Evolutionary conservation across 1,140 invertebrate genomes (phyloP), one percentile per base, ranked within the genome.

Genomic region (Brachionus plicatilis): DNA sequence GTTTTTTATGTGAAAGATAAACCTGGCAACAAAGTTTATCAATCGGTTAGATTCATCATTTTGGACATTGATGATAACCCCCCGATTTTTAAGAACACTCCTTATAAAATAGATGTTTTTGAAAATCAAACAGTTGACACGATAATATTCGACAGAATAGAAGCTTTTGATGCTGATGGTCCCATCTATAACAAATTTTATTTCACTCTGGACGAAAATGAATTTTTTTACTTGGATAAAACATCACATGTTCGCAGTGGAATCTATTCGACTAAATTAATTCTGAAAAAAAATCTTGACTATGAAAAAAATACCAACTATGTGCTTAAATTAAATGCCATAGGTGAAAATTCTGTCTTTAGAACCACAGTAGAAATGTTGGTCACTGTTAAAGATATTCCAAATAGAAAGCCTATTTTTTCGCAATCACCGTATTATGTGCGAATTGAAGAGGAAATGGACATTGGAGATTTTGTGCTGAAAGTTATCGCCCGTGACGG

Each of bases 1-100:
- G 79, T 82, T 45, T 82, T 82, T 37, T 82, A 65, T 82, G 79
- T 82, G 11, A 68, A 82, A 82, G 79, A 82, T 82, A 68, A 60
- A 27, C 53, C 79, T 45, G 79, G 79, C 20, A 82, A 82, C 37
- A 60, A 68, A 45, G 79, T 82, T 65, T 68, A 82, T 65, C 79
- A 82, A 68, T 82, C 79, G 8, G 79, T 82, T 27, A 17, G 79
- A 65, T 82, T 82, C 41, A 47, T 82, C 43, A 82, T 82, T 24
- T 37, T 65, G 20, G 79, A 82, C 29, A 82, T 82, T 65, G 56
- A 82, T 45, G 79, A 82, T 68, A 82, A 82, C 45, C 17, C 79
- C 14, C 79, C 79, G 6, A 45, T 65, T n/a, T 82, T 82, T 47
- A 82, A 82, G 53, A 68, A 68, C 11, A 82, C 41, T 82, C 79